Evolutionary conservation across 2,888 invertebrate genomes (phyloP), one percentile per base, ranked within the genome.

Genomic region (Stenichneumon culpator): DNA sequence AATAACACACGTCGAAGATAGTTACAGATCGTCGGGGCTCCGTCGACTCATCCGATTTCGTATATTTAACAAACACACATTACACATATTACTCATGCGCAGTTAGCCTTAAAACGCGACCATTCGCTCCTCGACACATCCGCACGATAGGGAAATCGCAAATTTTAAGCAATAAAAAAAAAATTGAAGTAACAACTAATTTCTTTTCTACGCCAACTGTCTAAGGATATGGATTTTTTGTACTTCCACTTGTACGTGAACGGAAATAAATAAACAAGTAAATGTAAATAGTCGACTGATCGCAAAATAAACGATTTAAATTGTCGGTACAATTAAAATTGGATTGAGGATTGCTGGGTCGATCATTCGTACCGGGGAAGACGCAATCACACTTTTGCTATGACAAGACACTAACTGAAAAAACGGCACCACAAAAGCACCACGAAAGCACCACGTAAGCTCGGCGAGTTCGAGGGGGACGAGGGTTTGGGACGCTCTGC

Each of bases 21-120:
- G 73, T 85, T 67, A 86, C 25, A 82, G 87, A 87, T 88, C 85
- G 89, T 89, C 88, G 90, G 86, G 87, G 83, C 73, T 78, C 73
- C 82, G 54, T 36, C 44, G 79, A 83, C 52, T 80, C 65, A 75
- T 84, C 86, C 85, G 86, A 84, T 82, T 78, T 82, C 77, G 54
- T 82, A 79, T 68, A 82, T 85, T 77, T 69, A 84, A 75, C 88
- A 28, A 54, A 88, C 89, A 91, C 88, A 89, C 86, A 90, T 87
- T 87, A 89, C 87, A 90, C 89, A 87, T 88, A 88, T 90, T 92
- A 92, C 90, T 87, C 92, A 93, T 92, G 92, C 92, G 92, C 92
- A 89, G 90, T 68, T 92, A 92, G 92, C 90, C 87, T 88, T 85
- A 70, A 72, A 80, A 88, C 90, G 88, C 89, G 86, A 88, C 84